Conservation (phyloP, 2,797 vertebrate genomes). For the Mergus octosetaceus region DNA sequence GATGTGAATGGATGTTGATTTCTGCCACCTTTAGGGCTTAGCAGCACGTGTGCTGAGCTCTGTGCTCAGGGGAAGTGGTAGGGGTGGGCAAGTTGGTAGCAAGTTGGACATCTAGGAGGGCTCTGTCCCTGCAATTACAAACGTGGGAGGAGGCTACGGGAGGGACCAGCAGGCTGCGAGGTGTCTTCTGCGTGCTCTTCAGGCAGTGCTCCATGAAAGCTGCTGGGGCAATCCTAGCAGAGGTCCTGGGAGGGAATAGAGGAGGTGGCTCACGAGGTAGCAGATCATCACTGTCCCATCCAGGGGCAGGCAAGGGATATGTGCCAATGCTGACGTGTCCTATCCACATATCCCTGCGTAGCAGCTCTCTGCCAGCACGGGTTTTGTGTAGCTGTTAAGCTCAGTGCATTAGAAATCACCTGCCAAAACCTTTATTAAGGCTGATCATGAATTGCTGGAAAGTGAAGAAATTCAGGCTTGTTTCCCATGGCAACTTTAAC, state of each 20-base stretch:
- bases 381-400: slow-evolving; percentile 1
- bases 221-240: not conserved
- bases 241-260: not conserved
- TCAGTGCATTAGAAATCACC: slow-evolving; percentile 31
- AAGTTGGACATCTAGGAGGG: not conserved
- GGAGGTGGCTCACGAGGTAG: not conserved
- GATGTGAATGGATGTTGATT: not conserved
- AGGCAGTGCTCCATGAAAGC: rapidly evolving
- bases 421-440: slow-evolving; percentile 41
- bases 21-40: not conserved
- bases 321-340: not conserved
- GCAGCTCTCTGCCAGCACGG: not conserved
- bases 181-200: not conserved
- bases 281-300: not conserved
- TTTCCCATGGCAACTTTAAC: slow-evolving; percentile 65
- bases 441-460: slow-evolving; percentile 33
- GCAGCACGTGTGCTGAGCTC: not conserved
- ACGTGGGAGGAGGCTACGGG: not conserved
- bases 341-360: rapidly evolving
- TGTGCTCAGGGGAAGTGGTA: not conserved
- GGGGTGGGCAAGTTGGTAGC: not conserved
- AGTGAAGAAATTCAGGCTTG: slow-evolving; percentile 50
- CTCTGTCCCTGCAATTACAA: not conserved
- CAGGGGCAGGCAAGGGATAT: not conserved
- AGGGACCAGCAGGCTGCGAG: rapidly evolving